Evolutionary conservation across 2,888 invertebrate genomes (phyloP).

Genomic region (Liposcelis brunnea): DNA sequence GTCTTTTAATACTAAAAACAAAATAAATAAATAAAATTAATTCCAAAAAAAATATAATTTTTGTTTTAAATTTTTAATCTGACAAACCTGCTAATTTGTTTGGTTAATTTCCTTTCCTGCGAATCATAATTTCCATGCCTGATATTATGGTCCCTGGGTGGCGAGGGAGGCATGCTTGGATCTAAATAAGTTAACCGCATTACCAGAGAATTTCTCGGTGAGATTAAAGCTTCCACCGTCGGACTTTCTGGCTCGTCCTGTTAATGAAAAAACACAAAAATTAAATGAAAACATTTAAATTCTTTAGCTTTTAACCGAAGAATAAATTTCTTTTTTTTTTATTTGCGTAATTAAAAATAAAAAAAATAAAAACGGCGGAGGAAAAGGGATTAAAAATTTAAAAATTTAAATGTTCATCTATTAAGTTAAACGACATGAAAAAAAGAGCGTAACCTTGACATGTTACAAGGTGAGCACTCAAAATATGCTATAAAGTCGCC

Average conservation of each 20-base stretch:
- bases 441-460: background rate
- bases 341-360: background rate
- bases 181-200: slow-evolving; percentile 33
- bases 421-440: background rate
- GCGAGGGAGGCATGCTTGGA: slow-evolving; percentile 34
- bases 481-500: no score
- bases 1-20: slow-evolving; percentile 53
- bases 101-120: slow-evolving; percentile 28
- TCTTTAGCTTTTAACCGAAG: background rate
- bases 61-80: background rate
- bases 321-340: background rate
- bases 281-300: background rate
- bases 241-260: slow-evolving; percentile 23
- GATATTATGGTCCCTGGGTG: slow-evolving; percentile 25
- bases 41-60: slow-evolving; percentile 8
- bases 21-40: slow-evolving; percentile 11
- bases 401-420: background rate
- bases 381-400: background rate
- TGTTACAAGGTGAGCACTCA: no score
- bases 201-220: slow-evolving; percentile 40
- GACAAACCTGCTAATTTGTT: slow-evolving; percentile 34
- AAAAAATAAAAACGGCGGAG: no score
- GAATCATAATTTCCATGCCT: background rate
- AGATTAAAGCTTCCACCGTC: slow-evolving; percentile 33
- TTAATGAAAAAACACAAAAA: no score